Base-by-base conservation (phyloP, 64 coral and sea anemone species). In the Stylophora pistillata region DNA sequence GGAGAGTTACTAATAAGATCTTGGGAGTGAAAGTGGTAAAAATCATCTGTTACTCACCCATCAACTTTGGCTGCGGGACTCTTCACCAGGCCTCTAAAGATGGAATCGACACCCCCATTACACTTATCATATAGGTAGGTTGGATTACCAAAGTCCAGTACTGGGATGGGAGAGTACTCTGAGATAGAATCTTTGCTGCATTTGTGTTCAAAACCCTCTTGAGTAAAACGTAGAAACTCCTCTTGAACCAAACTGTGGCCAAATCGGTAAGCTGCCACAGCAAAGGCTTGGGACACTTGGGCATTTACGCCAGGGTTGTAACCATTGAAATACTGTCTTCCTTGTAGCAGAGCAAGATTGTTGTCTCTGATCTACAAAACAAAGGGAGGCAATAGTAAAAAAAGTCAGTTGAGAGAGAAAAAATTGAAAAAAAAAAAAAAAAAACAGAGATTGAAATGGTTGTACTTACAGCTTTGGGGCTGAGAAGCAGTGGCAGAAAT, bases 241-340 rank as follows among this genome's bases (percentile, higher is more conserved):
- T 69, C 57, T 47, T 37, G 86, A n/a, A 94, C 55, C 79, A 94
- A 70, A 30, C 73, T 89, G 62, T 94, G 92, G 0, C 92, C 92
- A 63, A 94, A 89, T 61, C 92, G 92, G 84, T 89, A 94, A 18
- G 92, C 87, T 59, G 92, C 86, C 5, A 57, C 65, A 13, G 87
- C 41, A 55, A 94, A 94, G 28, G 71, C 33, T 9, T 74, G 78
- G 26, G 37, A 56, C 15, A 89, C 69, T 33, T 73, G 61, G 23
- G 92, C 64, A 61, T 89, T 31, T 0, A 79, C 10, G 0, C 0
- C 70, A 0, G 26, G 1, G 41, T 81, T 14, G 79, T 93, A 89
- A 17, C 86, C 56, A 14, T 16, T 72, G 20, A 57, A 90, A 74
- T 59, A 90, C 14, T 23, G 16, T 7, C 1, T 59, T 53, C 80